Evolutionary conservation across 2,113 vertebrate species (phyloP), one percentile per base, ranked within the genome.

Genomic region (Psilopsiagon aymara): DNA sequence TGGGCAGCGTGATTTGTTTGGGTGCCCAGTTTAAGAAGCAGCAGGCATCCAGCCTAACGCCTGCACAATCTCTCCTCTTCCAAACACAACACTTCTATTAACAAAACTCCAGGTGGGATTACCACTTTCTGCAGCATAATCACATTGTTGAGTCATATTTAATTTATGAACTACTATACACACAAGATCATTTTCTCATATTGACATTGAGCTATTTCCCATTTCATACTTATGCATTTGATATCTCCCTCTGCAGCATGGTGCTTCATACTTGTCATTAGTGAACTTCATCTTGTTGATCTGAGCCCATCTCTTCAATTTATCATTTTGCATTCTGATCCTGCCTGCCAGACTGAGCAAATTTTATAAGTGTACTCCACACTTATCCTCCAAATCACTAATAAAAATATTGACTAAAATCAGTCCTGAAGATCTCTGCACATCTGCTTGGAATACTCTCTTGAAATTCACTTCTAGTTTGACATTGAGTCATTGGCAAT

Each of bases 341-440:
- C 70, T 82, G 67, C 67, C 81, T 95, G 84, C 41, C 82, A 95
- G 52, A 66, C 31, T 82, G 84, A 95, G 82, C 49, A 88, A 87
- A 91, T 93, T 90, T 91, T 87, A 16, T 66, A 86, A 96, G 95
- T 85, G 75, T 33, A 77, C 85, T 96, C 87, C 86, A 80, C 90
- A 93, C 94, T 97, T 94, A 95, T 95, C 93, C 44, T 85, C 82
- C 81, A 95, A 96, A 95, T 92, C 75, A 69, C 92, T 94, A 96
- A 95, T 95, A 96, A 95, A 95, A 97, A 97, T 97, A 96, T 96
- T 97, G 91, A 97, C 92, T 87, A 70, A 82, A 95, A 96, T 95
- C 82, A 94, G 62, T 25, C 81, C 70, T 94, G 92, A 95, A 90
- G 94, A 96, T 92, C 92, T 96, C 90, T 82, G 90, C 91, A 93